Base-by-base conservation (phyloP, 2,888 invertebrate species). In the Tridacna crocea region DNA sequence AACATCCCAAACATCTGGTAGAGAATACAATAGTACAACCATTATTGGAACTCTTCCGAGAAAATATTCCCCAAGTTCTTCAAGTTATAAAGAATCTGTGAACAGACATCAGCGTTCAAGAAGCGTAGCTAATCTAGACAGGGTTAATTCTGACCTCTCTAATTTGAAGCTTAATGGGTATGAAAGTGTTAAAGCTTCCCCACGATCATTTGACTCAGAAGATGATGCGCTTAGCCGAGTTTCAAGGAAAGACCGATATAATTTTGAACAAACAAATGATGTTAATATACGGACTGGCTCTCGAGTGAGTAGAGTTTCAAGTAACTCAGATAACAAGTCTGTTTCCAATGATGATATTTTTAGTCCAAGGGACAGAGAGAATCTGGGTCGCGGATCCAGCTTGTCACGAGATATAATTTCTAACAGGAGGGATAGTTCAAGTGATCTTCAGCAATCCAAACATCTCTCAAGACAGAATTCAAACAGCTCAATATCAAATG, bases 401-500 rank as follows among this genome's bases (percentile, higher is more conserved):
- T n/a, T 82, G 47, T 72, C 77, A 61, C 79, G 79, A 51, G 85
- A 86, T 60, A n/a, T 78, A n/a, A 63, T 79, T 46, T 63, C 66
- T 55, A 81, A 74, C 27, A 68, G 79, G 70, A 80, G 72, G 51
- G 79, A 80, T 19, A 82, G 78, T 78, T 46, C 77, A 48, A 77
- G 51, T 55, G 84, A 83, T 24, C 72, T 68, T 51, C 72, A 74
- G 19, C 47, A 73, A 15, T 74, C 88, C 3, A 88, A 89, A 75
- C 84, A 88, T 72, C 66, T 88, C 75, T 87, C 88, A 36, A 72
- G 88, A 60, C 89, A 88, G 70, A 89, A 88, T 82, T 90, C 91
- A 10, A 88, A 87, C 75, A 87, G 88, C 79, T 89, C 89, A 24
- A 82, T 88, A 63, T 88, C 90, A 63, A 79, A 68, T 80, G 88